These are phyloP conservation scores for Dipodomys stephensi DNA, from an alignment of 2,113 vertebrate genomes.

Conservation along the genomic window DNA sequence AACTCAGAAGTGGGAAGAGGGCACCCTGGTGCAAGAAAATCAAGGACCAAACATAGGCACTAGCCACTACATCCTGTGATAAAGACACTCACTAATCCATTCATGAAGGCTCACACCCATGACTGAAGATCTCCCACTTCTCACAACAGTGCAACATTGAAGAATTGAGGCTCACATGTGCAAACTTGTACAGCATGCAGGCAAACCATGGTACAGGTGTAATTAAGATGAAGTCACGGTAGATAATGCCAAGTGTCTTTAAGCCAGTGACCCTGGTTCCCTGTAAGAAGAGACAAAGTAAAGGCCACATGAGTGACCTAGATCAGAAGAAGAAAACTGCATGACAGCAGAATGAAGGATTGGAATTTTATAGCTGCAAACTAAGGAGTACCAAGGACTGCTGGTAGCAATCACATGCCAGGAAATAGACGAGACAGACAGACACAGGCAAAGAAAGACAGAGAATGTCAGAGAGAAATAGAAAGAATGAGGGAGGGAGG, in stretches of 20 bases:
- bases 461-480: no score
- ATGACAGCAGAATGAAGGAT: neutral
- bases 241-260: neutral
- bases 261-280: neutral
- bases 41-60: no score
- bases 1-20: no score
- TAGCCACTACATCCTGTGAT: no score
- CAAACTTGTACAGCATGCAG: no score
- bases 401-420: neutral
- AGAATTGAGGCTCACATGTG: neutral
- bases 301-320: neutral
- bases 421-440: no score
- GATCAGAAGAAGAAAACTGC: neutral
- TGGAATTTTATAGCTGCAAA: neutral
- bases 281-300: neutral
- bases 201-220: neutral
- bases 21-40: neutral
- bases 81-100: neutral
- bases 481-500: no score
- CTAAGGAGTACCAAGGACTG: accelerated
- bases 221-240: neutral
- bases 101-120: neutral
- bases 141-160: neutral
- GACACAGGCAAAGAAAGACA: no score
- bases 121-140: neutral